Evolutionary conservation across 64 coral and sea anemone species (phyloP), one percentile per base, ranked within the genome.

Genomic region (Stichodactyla helianthus): DNA sequence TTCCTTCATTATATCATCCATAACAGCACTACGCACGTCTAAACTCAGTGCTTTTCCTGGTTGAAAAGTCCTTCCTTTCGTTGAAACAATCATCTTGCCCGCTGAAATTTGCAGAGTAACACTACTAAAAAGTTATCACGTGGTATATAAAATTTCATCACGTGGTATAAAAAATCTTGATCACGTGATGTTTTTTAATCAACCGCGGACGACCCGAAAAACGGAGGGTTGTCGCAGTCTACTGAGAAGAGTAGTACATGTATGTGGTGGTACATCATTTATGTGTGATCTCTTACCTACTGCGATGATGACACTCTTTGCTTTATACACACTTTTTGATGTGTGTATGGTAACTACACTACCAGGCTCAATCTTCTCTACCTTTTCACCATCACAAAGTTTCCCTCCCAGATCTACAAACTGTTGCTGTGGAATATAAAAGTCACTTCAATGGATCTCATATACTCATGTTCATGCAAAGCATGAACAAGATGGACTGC

Each of bases 391-490:
- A 62, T 92, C 85, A 82, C 20, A 55, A 55, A 92, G 84, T 15
- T 54, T 87, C 52, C 90, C 90, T 58, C 90, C 90, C 87, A 82
- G 87, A 71, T 87, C 58, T 51, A 87, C 85, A 87, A 92, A 92
- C 79, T 92, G 90, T 20, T 87, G 50, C 90, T 92, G 54, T 54
- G 8, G 53, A 61, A 26, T 63, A 6, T 44, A 82, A 60, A 60
- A 60, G 18, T 13, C 14, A 60, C 18, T 60, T 17, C 13, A 17
- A 5, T 60, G 59, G 5, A 5, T 60, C 4, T 44, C 35, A 44
- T 44, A 44, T 44, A 44, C 35, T 44, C 35, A 44, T 31, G 28
- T 31, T 31, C 28, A 31, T 31, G 28, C 28, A 31, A 31, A 0
- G 28, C 28, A 31, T 31, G 28, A 31, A 31, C 28, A 31, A 31